Percentiles rank a stretch among this genome's conserved stretches.
These are phyloP conservation scores for Drosophila bifasciata DNA, from an alignment of 1,140 invertebrate genomes.

Conservation along the genomic window DNA sequence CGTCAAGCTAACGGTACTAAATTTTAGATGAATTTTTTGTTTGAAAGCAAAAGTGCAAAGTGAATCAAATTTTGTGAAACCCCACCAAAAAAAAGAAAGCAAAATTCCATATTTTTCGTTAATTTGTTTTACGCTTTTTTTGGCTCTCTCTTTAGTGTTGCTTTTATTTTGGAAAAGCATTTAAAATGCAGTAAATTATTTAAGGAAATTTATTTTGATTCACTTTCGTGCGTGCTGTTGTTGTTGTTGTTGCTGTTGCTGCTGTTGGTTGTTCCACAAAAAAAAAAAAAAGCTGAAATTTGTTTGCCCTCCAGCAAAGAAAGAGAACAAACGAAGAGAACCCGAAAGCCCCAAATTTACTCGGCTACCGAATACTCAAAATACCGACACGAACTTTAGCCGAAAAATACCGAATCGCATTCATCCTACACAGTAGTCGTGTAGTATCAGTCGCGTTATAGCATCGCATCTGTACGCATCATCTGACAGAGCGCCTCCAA, in stretches of 20 bases:
- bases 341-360: constrained; percentile 11
- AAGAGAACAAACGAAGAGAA: constrained; percentile 48
- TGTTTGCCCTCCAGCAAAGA: constrained; percentile 70
- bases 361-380: constrained; percentile 24
- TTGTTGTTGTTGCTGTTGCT: constrained; percentile 40
- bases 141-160: neutral
- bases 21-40: constrained; percentile 18
- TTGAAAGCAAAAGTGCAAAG: constrained; percentile 1
- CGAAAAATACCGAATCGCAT: constrained; percentile 15
- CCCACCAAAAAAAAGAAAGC: too few relatives aligned
- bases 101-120: constrained; percentile 12
- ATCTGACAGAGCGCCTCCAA: constrained; percentile 21
- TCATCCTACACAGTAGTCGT: neutral
- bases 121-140: constrained; percentile 1
- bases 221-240: constrained; percentile 32
- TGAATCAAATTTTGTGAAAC: neutral
- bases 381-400: constrained; percentile 21
- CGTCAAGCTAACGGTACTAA: constrained; percentile 41
- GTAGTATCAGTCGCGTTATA: constrained; percentile 63
- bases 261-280: constrained; percentile 59
- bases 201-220: constrained; percentile 73
- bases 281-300: constrained; percentile 48
- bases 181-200: constrained; percentile 71
- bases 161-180: constrained; percentile 25
- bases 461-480: constrained; percentile 65